Conservation (phyloP, 2,797 vertebrate species). For the Arremon brunneinucha region DNA sequence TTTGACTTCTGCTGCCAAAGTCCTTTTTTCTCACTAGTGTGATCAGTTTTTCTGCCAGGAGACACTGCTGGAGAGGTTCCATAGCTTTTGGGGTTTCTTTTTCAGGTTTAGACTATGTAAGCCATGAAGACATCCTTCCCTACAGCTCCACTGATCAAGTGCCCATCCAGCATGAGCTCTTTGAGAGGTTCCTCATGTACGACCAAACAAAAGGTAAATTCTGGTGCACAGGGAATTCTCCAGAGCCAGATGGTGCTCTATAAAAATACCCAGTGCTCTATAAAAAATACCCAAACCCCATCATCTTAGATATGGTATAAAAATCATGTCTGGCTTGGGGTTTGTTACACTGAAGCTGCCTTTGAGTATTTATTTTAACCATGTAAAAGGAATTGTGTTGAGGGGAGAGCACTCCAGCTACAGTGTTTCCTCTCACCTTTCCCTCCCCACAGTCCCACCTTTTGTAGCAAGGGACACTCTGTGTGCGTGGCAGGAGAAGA, state of each 20-base stretch:
- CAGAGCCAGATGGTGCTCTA: neutral
- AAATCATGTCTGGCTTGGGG: neutral
- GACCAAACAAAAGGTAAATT: slow-evolving; percentile 89
- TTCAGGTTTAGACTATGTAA: slow-evolving; percentile 95
- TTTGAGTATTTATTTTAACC: neutral
- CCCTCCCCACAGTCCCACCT: slow-evolving; percentile 79
- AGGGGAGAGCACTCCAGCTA: neutral
- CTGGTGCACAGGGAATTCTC: neutral
- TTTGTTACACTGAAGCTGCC: neutral
- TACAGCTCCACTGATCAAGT: slow-evolving; percentile 93
- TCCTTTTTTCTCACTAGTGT: neutral
- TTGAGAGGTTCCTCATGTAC: slow-evolving; percentile 92
- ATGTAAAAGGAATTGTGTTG: neutral
- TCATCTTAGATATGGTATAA: neutral
- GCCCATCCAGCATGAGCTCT: slow-evolving; percentile 97
- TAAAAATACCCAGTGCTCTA: neutral
- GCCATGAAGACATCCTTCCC: slow-evolving; percentile 98
- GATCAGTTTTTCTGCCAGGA: neutral
- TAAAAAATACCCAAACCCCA: neutral
- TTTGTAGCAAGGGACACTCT: slow-evolving; percentile 91
- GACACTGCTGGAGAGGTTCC: neutral
- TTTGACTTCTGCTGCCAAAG: neutral
- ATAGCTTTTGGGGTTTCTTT: neutral
- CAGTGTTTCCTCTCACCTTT: neutral
- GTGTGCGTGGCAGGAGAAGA: slow-evolving; percentile 98